These are phyloP conservation scores for Hydrophis major DNA, from an alignment of 2,797 vertebrate genomes.

Conservation along the genomic window DNA sequence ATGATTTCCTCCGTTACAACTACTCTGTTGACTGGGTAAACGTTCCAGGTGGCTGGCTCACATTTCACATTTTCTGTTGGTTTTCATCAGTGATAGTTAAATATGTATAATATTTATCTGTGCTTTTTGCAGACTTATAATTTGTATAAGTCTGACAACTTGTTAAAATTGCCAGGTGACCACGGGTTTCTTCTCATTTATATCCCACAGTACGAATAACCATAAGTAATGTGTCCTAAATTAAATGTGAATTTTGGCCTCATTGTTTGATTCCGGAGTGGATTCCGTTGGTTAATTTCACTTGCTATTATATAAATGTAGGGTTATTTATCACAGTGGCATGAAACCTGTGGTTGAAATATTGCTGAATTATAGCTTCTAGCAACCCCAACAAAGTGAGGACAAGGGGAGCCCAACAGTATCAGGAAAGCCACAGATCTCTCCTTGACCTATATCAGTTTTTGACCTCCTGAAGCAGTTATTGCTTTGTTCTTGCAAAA, in stretches of 20 bases:
- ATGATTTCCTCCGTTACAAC: not conserved
- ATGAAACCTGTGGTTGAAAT: not conserved
- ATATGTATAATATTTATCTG: not conserved
- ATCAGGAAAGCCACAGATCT: not conserved
- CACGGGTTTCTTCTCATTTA: not conserved
- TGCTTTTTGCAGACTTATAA: not conserved
- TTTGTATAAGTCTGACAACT: not conserved
- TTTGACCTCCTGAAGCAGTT: not conserved
- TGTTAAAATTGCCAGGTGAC: not conserved
- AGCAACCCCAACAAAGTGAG: not conserved
- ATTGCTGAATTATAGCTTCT: not conserved
- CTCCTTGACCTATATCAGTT: not conserved
- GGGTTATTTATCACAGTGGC: not conserved
- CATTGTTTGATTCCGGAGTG: not conserved
- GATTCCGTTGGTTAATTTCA: not conserved
- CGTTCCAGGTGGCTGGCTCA: constrained; percentile 4
- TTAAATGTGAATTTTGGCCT: not conserved
- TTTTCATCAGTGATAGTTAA: not conserved
- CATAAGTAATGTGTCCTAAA: not conserved
- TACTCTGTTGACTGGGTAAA: not conserved
- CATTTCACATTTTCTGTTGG: not conserved
- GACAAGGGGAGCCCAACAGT: not conserved
- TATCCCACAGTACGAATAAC: not conserved
- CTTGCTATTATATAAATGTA: not conserved
- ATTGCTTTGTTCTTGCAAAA: not conserved